Base-by-base conservation (phyloP, 2,888 invertebrate genomes). In the Poecilobothrus nobilitatus region DNA sequence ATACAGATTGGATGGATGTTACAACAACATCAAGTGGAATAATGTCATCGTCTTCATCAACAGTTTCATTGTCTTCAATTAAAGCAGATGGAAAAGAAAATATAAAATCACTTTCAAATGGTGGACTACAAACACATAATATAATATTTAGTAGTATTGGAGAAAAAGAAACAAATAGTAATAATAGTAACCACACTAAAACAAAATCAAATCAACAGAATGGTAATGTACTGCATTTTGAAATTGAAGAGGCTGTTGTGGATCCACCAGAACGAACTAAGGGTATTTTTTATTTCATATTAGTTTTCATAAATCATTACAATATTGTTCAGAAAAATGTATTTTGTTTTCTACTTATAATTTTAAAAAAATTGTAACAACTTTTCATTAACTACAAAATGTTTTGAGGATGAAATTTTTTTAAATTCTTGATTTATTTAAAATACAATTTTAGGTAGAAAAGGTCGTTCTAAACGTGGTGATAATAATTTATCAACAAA, bases 191-290 rank as follows among this genome's bases (percentile, higher is more conserved):
- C 6, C 15, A 53, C 7, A n/a, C 1, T 18, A 53, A 53, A 53
- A 53, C 15, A 18, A 53, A 53, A 71, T 73, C 74, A 33, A 44
- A 44, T 44, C 71, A 71, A 37, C 69, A 67, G 27, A 81, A 81
- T 76, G 81, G 79, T 66, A 80, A 76, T 73, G 74, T 77, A 7
- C 72, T 76, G 67, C 78, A 80, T 69, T 75, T 76, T 68, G 81
- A 81, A 67, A 70, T 73, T 53, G 81, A 81, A 62, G 81, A 80
- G 66, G 72, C 68, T 21, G 72, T 75, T 64, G 75, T 75, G 67
- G 81, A 81, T 71, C 75, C 78, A 68, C 74, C 76, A 62, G 81
- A 80, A 70, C 78, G 78, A 73, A 74, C 73, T 63, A 81, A 81
- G 76, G 79, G 80, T 80, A 61, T 71, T 67, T 68, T 20, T 6